phyloP scores from a whole-genome alignment of 2,797 vertebrate genomes.

The Serranus cabrilla region DNA sequence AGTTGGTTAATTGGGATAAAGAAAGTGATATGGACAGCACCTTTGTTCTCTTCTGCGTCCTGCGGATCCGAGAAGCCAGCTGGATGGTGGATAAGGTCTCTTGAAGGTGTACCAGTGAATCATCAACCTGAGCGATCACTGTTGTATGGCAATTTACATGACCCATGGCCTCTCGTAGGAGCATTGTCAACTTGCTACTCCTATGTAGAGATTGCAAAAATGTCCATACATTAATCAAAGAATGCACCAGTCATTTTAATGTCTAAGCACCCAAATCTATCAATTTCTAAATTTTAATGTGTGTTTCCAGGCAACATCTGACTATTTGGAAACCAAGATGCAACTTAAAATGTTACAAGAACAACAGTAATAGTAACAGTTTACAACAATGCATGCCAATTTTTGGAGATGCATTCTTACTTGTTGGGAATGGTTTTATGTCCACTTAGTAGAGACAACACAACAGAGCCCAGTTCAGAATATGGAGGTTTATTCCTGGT shows the following conservation, averaged over 20 bases:
- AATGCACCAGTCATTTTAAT: not conserved
- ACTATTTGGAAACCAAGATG: not conserved
- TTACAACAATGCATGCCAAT: not conserved
- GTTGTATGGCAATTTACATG: slow-evolving; percentile 94
- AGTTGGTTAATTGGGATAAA: not conserved
- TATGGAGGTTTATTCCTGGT: slow-evolving; percentile 88
- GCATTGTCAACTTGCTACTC: slow-evolving; percentile 95
- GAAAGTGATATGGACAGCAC: slow-evolving; percentile 75
- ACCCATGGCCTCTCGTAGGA: slow-evolving; percentile 95
- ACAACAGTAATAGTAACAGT: not conserved
- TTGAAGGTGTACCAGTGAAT: slow-evolving; percentile 87
- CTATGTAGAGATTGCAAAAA: slow-evolving; percentile 81
- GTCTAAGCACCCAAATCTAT: slow-evolving; percentile 1
- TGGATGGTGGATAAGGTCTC: slow-evolving; percentile 95
- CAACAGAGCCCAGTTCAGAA: slow-evolving; percentile 93
- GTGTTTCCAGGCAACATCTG: not conserved
- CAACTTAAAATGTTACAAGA: not conserved
- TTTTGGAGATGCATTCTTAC: slow-evolving; percentile 82
- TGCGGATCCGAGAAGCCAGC: slow-evolving; percentile 92
- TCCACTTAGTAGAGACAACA: slow-evolving; percentile 94
- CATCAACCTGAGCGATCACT: slow-evolving; percentile 94
- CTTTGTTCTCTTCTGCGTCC: slow-evolving; percentile 96
- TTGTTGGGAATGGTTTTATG: slow-evolving; percentile 93
- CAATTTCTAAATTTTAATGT: not conserved
- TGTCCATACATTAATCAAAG: slow-evolving; percentile 15